Conservation (phyloP, 2,797 vertebrate species). For the Manis crassicaudata region DNA sequence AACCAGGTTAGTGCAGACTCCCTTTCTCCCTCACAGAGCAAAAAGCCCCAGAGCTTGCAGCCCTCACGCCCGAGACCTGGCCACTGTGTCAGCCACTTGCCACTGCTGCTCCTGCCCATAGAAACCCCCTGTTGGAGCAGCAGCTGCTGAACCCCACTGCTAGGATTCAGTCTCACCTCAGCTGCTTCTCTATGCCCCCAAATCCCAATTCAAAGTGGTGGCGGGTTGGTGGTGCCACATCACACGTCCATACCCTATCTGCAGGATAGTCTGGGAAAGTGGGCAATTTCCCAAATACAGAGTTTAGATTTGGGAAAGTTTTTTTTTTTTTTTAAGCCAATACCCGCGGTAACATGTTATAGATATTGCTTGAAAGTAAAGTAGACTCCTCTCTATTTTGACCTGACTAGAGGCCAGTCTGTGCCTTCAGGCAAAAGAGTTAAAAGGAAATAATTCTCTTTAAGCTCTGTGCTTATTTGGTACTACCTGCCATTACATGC, state of each 20-base stretch:
- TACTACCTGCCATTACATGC: neutral
- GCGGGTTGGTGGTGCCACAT: neutral
- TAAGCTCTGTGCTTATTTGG: neutral
- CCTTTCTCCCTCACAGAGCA: neutral
- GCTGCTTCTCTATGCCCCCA: neutral
- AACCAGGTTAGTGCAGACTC: neutral
- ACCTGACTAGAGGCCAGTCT: neutral
- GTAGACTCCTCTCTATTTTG: neutral
- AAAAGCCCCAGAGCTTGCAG: neutral
- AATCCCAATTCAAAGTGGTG: neutral
- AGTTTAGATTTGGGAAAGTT: neutral
- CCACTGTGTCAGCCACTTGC: neutral
- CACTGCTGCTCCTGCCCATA: neutral
- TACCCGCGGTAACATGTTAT: neutral
- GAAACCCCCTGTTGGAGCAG: neutral
- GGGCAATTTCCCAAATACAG: neutral
- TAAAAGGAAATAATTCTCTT: slow-evolving; percentile 39
- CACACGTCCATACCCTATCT: neutral
- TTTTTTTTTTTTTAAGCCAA: neutral
- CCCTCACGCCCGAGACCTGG: no score
- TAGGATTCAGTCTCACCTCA: neutral
- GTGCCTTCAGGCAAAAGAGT: neutral
- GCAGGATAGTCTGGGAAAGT: neutral
- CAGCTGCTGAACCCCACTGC: neutral
- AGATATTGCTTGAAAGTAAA: slow-evolving; percentile 24